phyloP scores from a whole-genome alignment of 2,888 invertebrate genomes.

The Eristalis tenax region DNA sequence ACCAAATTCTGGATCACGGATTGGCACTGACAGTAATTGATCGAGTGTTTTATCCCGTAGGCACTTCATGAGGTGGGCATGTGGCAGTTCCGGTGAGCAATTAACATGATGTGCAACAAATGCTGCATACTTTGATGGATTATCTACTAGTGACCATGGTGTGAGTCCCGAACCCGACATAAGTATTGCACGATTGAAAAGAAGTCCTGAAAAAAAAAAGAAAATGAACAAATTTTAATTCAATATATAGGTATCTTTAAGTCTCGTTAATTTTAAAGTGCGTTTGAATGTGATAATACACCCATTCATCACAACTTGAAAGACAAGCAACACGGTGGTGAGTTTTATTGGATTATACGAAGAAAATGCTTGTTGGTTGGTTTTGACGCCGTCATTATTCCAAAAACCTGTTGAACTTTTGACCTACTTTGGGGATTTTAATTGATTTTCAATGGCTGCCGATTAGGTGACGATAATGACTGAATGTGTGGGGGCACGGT shows the following conservation, averaged over 20 bases:
- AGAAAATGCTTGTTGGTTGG: background rate
- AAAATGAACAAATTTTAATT: too few relatives aligned
- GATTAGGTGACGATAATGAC: background rate
- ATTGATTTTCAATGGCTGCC: constrained; percentile 9
- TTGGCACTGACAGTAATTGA: constrained; percentile 88
- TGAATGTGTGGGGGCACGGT: background rate
- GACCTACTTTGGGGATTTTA: constrained; percentile 23
- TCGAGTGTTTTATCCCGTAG: constrained; percentile 90
- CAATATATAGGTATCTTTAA: too few relatives aligned
- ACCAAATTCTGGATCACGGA: constrained; percentile 90
- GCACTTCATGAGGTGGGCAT: constrained; percentile 90
- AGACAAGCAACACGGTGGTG: background rate
- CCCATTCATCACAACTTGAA: constrained; percentile 1
- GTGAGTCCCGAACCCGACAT: constrained; percentile 96
- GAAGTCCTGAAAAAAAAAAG: constrained; percentile 85
- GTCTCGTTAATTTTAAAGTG: constrained; percentile 9
- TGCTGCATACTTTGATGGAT: constrained; percentile 91
- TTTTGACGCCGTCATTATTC: background rate
- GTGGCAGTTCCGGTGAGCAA: constrained; percentile 90
- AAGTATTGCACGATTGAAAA: constrained; percentile 93
- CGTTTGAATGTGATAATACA: background rate
- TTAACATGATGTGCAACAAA: constrained; percentile 92
- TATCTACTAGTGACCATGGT: constrained; percentile 92
- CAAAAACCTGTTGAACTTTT: constrained; percentile 24
- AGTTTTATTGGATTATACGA: constrained; percentile 3